Base-by-base conservation (phyloP, 2,888 invertebrate genomes). In the Charanyca ferruginea region DNA sequence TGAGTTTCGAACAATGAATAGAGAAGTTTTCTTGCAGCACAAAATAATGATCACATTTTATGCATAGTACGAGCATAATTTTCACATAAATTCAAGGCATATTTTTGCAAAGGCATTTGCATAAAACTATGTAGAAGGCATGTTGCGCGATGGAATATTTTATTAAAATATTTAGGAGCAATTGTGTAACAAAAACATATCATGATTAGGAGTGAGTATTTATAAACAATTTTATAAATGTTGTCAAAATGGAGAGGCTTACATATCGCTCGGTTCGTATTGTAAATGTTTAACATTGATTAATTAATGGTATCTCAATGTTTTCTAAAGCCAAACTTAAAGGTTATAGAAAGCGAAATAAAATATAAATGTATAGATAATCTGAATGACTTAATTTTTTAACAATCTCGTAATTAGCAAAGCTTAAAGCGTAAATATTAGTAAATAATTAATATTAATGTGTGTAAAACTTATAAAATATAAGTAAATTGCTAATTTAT, bases 151-250 rank as follows among this genome's bases (percentile, higher is more conserved):
- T 73, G 76, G 61, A 55, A 53, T 75, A 71, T 60, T 78, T 68
- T 54, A 58, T 79, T 72, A 68, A 79, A 71, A 69, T 67, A 45
- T 67, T 80, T 77, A 80, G 87, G 87, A 87, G 84, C 87, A 87
- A 87, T 85, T 79, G 76, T 83, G 92, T 88, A 94, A 95, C 94
- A 87, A 88, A 92, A 92, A 95, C 95, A 95, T 95, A 95, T 95
- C 95, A 95, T 91, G 84, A 86, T 84, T 89, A 90, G 89, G 88
- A 90, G 93, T 94, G 93, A 94, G 85, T 91, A 87, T 88, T 88
- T 90, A 78, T 89, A 87, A 87, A 85, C 82, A 80, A 83, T 91
- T 74, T 91, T 91, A 90, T 92, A 90, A 90, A 85, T 90, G 91
- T 92, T 90, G 91, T 93, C 80, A 69, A 73, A 59, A 57, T 63